Evolutionary conservation across 2,888 invertebrate species (phyloP), one percentile per base, ranked within the genome.

Genomic region (Heliconius charithonia): DNA sequence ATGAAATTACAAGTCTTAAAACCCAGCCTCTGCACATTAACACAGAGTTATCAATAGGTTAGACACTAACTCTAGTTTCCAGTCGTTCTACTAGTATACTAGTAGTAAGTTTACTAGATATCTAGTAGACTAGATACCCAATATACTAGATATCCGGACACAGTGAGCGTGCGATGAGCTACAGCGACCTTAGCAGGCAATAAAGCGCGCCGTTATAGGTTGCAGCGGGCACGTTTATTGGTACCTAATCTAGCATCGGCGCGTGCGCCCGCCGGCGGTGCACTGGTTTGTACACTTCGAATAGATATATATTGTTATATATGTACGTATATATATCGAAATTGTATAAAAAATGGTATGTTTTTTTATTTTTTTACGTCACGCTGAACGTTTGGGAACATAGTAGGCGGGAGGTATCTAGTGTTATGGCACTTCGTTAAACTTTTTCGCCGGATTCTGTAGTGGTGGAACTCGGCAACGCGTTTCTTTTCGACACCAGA

Each of bases 201-300:
- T 83, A 81, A 83, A 83, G 80, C 83, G 81, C 81, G 81, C 83
- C 83, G 82, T 83, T 83, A 82, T 83, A 82, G 83, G 83, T 83
- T 82, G 83, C 85, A 82, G 81, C 77, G 78, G 78, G 66, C 85
- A 84, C 85, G 85, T 86, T 86, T 86, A 85, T 86, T 85, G 85
- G 83, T 84, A 81, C 80, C 83, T 84, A 86, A 86, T 86, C 86
- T 85, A 82, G 80, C 83, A 86, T 85, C 86, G 83, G 84, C 86
- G 86, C 86, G 86, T 85, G 86, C 85, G 84, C 82, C 84, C 84
- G 80, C 80, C 82, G 81, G 81, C 82, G 80, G 63, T 74, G 81
- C 76, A 51, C 78, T 41, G 70, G 76, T 65, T 45, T 63, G 41
- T 45, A 67, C 79, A 76, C 77, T 77, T 70, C 56, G 22, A 65